Conservation (phyloP, 2,113 vertebrate genomes). For the Lagenorhynchus albirostris region DNA sequence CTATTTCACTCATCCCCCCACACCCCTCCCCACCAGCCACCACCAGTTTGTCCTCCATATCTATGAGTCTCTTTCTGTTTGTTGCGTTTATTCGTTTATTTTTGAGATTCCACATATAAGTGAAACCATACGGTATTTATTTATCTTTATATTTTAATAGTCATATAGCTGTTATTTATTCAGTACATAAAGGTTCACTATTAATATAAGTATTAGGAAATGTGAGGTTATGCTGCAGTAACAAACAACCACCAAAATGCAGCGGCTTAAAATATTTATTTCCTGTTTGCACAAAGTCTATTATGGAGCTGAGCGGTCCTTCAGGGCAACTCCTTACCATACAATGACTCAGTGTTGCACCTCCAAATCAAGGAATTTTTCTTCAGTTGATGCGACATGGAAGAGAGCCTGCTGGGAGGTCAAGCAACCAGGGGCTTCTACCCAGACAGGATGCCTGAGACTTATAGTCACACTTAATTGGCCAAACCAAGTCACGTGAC, state of each 20-base stretch:
- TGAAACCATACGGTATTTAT: not conserved
- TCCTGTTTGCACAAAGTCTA: not conserved
- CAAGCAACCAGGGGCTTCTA: not conserved
- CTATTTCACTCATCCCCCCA: not conserved
- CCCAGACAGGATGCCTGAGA: not conserved
- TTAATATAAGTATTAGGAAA: not conserved
- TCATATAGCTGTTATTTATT: not conserved
- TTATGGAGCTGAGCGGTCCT: too few species aligned
- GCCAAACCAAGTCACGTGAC: not conserved
- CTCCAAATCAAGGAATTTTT: not conserved
- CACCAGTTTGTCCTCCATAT: not conserved
- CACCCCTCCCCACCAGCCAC: not conserved
- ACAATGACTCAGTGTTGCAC: too few species aligned
- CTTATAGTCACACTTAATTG: not conserved
- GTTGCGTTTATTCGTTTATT: not conserved
- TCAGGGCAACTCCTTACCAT: not conserved
- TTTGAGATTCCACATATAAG: not conserved
- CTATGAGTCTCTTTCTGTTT: not conserved
- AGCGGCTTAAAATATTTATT: not conserved
- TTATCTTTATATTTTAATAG: not conserved
- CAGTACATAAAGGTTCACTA: not conserved
- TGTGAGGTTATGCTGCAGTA: not conserved
- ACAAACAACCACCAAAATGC: not conserved
- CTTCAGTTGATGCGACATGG: accelerated
- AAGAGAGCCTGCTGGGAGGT: not conserved